Evolutionary conservation across 2,113 vertebrate genomes (phyloP).

Genomic region (Tragelaphus scriptus): DNA sequence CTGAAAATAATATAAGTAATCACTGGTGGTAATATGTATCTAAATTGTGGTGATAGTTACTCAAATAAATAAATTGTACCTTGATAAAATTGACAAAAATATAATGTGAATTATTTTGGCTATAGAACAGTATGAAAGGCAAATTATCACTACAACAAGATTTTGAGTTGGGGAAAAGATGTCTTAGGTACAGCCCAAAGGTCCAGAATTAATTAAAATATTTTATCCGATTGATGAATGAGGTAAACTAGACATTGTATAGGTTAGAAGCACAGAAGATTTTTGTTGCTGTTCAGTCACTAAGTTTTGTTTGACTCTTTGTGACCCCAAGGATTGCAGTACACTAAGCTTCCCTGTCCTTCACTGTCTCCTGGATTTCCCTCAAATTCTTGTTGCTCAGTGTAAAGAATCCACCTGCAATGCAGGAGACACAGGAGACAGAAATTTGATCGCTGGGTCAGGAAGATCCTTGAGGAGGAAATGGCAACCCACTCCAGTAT

Average conservation of each 20-base stretch:
- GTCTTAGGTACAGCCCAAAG: not conserved
- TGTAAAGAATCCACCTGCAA: not conserved
- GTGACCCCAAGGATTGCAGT: too few relatives aligned
- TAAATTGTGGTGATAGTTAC: not conserved
- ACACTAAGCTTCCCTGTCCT: too few relatives aligned
- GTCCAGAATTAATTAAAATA: slow-evolving; percentile 14
- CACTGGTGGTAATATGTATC: not conserved
- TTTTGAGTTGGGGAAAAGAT: not conserved
- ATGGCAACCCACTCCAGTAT: not conserved
- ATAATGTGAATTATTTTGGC: not conserved
- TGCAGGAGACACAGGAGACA: not conserved
- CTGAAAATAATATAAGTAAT: too few relatives aligned
- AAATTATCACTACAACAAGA: not conserved
- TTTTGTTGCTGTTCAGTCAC: too few relatives aligned
- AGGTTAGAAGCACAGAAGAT: not conserved
- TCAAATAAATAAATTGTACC: not conserved
- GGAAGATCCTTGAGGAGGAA: not conserved
- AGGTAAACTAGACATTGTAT: not conserved
- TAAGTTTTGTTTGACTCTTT: too few relatives aligned
- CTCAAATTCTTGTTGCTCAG: too few relatives aligned
- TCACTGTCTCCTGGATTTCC: too few relatives aligned
- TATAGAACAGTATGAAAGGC: not conserved
- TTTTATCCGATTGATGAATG: not conserved
- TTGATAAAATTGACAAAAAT: not conserved
- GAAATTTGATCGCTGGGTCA: not conserved